phyloP scores from a whole-genome alignment of 2,797 vertebrate species.

The Champsocephalus gunnari region DNA sequence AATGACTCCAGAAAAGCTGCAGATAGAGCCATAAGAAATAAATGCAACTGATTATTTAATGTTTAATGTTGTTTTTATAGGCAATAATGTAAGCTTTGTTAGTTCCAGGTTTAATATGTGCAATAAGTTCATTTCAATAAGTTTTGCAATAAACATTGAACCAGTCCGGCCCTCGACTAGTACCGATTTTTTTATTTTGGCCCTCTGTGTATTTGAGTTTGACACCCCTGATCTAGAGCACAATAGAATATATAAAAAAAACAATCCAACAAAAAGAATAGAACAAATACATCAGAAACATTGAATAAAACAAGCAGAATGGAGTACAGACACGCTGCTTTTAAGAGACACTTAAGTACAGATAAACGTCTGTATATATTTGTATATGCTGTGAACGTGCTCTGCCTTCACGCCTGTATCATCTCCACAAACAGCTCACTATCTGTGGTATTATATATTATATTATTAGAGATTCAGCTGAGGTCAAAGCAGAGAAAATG shows the following conservation, averaged over 20 bases:
- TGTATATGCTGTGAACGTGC: neutral
- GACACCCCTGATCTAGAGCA: neutral
- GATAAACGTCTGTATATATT: neutral
- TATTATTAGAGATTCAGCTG: neutral
- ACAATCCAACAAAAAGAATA: too few relatives aligned
- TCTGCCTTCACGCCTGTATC: conserved; percentile 15
- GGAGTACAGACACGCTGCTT: neutral
- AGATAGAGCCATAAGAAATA: too few relatives aligned
- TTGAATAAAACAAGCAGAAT: neutral
- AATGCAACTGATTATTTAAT: too few relatives aligned
- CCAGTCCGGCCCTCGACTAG: too few relatives aligned
- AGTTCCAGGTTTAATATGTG: too few relatives aligned
- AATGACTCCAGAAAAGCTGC: too few relatives aligned
- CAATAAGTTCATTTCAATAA: too few relatives aligned
- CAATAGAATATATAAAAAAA: neutral
- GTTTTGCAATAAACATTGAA: too few relatives aligned
- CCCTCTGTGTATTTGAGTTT: too few relatives aligned
- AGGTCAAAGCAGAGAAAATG: conserved; percentile 11
- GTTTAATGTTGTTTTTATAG: too few relatives aligned
- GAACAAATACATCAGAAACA: neutral
- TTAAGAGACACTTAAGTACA: neutral
- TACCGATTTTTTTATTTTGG: too few relatives aligned
- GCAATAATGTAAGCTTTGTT: too few relatives aligned
- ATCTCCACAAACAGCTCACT: conserved; percentile 19
- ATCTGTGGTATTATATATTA: neutral